These are phyloP conservation scores for Aporophyla lueneburgensis DNA, from an alignment of 2,888 invertebrate genomes.

Conservation along the genomic window DNA sequence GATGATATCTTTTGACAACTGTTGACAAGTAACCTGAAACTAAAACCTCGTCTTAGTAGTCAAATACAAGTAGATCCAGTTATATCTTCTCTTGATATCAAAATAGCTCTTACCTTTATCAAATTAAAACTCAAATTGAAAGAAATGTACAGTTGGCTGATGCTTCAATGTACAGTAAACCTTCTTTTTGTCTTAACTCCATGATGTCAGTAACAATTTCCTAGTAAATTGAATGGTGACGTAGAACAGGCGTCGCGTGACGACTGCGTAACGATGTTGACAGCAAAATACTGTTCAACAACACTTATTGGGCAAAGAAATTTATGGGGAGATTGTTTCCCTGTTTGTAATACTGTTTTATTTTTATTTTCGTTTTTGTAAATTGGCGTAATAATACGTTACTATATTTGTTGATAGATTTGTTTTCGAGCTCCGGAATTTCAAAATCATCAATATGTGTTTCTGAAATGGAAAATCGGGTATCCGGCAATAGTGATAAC, in stretches of 20 bases:
- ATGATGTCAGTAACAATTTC: conserved; percentile 66
- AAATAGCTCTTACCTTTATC: neutral
- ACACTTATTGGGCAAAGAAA: conserved; percentile 56
- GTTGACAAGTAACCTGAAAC: conserved; percentile 2
- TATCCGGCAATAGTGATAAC: neutral
- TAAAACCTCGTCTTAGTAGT: neutral
- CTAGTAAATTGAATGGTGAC: conserved; percentile 71
- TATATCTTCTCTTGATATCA: neutral
- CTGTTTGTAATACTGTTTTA: conserved; percentile 24
- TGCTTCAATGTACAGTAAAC: conserved; percentile 16
- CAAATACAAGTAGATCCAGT: neutral
- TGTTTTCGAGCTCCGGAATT: neutral
- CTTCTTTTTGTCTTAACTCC: conserved; percentile 38
- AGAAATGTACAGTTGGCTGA: neutral
- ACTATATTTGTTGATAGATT: neutral
- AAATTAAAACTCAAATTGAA: conserved; percentile 4
- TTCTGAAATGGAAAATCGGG: neutral
- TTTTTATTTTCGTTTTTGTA: neutral
- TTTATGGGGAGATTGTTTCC: conserved; percentile 46
- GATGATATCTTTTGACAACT: too few relatives aligned
- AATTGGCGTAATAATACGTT: too few relatives aligned
- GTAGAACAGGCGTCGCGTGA: conserved; percentile 65
- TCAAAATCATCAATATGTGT: neutral
- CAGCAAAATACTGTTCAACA: conserved; percentile 61
- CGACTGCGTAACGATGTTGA: conserved; percentile 61